phyloP scores from a whole-genome alignment of 2,888 invertebrate genomes.

The Agrilus mali region DNA sequence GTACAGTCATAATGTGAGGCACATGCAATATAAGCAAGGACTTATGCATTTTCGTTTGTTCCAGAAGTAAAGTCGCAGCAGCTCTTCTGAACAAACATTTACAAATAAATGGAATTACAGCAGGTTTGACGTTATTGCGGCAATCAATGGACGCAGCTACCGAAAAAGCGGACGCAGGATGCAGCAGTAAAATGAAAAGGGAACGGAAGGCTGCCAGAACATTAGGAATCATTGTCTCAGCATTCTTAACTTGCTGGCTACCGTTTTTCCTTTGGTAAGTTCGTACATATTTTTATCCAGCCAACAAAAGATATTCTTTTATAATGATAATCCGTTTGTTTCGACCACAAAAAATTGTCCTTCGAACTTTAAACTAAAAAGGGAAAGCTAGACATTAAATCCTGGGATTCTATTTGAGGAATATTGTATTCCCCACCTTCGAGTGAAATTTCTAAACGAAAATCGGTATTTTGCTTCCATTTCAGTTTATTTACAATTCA shows the following conservation, averaged over 20 bases:
- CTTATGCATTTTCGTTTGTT: conserved; percentile 20
- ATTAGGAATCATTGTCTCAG: conserved; percentile 92
- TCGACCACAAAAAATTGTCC: too few species aligned
- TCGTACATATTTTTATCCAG: conserved; percentile 14
- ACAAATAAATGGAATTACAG: conserved; percentile 79
- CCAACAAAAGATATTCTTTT: too few species aligned
- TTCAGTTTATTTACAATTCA: too few species aligned
- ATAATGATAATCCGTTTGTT: too few species aligned
- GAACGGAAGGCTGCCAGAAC: conserved; percentile 88
- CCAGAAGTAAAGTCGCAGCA: conserved; percentile 79
- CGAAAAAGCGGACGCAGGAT: conserved; percentile 37
- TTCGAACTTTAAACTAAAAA: too few species aligned
- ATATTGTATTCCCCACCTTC: too few species aligned
- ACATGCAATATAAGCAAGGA: not conserved
- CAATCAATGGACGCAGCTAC: conserved; percentile 32
- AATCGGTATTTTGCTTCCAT: too few species aligned
- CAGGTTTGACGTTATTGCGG: conserved; percentile 40
- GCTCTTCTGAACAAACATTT: conserved; percentile 77
- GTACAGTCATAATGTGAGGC: too few species aligned
- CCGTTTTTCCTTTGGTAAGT: conserved; percentile 88
- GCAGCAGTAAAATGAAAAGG: conserved; percentile 76
- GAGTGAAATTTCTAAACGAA: too few species aligned
- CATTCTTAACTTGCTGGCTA: conserved; percentile 88
- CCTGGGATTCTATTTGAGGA: too few species aligned
- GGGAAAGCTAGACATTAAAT: too few species aligned